phyloP scores from a whole-genome alignment of 2,797 vertebrate genomes.

The Aselliscus stoliczkanus region DNA sequence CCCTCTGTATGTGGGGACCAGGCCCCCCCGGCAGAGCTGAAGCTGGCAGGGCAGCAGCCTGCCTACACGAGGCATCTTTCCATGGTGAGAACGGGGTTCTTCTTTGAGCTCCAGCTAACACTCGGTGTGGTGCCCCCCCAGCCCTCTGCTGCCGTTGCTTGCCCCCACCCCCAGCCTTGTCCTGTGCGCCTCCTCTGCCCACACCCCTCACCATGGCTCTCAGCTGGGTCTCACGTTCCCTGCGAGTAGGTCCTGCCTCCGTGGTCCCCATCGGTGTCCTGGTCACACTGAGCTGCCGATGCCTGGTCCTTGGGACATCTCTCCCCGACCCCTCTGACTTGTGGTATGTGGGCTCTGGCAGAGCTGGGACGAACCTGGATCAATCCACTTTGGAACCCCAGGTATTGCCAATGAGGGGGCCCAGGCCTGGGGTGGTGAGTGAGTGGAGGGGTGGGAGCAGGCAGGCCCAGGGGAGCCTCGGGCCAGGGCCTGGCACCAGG shows the following conservation, averaged over 20 bases:
- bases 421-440: neutral
- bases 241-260: fast-evolving
- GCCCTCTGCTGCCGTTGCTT: fast-evolving
- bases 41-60: fast-evolving
- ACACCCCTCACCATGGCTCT: fast-evolving
- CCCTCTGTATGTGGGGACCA: fast-evolving
- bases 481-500: neutral
- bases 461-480: neutral
- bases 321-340: neutral
- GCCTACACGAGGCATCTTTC: neutral
- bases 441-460: neutral
- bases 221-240: neutral
- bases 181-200: fast-evolving
- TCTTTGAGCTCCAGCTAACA: neutral
- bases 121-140: too few relatives aligned
- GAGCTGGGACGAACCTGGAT: neutral
- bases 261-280: neutral
- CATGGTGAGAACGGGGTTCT: neutral
- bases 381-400: neutral
- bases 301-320: neutral
- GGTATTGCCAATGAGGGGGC: neutral
- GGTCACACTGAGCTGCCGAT: fast-evolving
- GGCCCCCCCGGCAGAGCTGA: neutral
- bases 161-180: neutral
- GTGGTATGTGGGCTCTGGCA: too few relatives aligned